Evolutionary conservation across 2,113 vertebrate genomes (phyloP).

Genomic region (Acanthochromis polyacanthus): DNA sequence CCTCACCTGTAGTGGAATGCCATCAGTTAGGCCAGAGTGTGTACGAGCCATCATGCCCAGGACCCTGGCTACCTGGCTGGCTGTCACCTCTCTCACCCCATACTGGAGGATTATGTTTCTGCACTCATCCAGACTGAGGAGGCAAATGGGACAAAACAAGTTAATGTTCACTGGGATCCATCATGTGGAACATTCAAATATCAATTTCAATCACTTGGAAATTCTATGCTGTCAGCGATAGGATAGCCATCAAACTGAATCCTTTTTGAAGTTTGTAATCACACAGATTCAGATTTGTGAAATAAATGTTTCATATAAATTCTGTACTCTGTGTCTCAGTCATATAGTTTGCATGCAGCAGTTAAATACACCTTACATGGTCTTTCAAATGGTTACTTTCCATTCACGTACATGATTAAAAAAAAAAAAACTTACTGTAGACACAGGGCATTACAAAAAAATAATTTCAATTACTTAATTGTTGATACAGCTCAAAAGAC

Average conservation of each 20-base stretch:
- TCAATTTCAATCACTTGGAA: too few relatives aligned
- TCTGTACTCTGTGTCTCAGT: too few relatives aligned
- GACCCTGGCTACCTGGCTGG: slow-evolving; percentile 97
- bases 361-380: neutral
- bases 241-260: too few relatives aligned
- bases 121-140: slow-evolving; percentile 94
- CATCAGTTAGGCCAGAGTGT: slow-evolving; percentile 95
- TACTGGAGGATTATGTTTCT: slow-evolving; percentile 98
- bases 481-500: neutral
- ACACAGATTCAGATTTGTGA: too few relatives aligned
- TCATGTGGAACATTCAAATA: too few relatives aligned
- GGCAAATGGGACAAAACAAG: neutral
- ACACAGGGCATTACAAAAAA: neutral
- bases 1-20: slow-evolving; percentile 94
- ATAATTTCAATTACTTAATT: neutral
- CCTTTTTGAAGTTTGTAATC: too few relatives aligned
- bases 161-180: neutral
- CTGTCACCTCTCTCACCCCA: slow-evolving; percentile 96
- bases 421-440: neutral
- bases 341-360: too few relatives aligned
- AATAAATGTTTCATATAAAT: too few relatives aligned
- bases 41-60: slow-evolving; percentile 99
- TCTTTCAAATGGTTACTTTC: neutral
- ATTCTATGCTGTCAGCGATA: too few relatives aligned
- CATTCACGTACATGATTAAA: neutral